Evolutionary conservation across 2,113 vertebrate species (phyloP).

Genomic region (Girardinichthys multiradiatus): DNA sequence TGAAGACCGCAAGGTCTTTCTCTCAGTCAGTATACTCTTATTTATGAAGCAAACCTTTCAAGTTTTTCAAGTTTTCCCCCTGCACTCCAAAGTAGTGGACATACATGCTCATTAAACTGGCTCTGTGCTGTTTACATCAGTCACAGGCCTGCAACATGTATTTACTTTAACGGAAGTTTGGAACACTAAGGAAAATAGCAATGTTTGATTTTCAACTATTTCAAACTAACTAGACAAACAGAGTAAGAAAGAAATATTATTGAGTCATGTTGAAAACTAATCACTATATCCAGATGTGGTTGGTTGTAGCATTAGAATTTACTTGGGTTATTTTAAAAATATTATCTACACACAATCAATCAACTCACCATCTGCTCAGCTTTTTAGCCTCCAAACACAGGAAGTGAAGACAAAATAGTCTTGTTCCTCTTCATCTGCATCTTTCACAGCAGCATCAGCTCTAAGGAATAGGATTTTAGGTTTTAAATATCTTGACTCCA

Average conservation of each 20-base stretch:
- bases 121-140: background rate
- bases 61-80: too few relatives aligned
- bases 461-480: background rate
- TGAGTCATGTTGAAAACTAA: too few relatives aligned
- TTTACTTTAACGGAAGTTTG: background rate
- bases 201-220: too few relatives aligned
- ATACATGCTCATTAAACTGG: too few relatives aligned
- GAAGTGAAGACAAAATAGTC: slow-evolving; percentile 21
- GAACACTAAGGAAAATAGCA: background rate
- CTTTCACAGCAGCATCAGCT: background rate
- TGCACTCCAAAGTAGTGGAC: too few relatives aligned
- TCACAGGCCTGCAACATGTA: background rate
- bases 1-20: too few relatives aligned
- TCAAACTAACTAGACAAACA: too few relatives aligned
- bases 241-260: too few relatives aligned
- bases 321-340: background rate
- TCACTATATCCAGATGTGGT: too few relatives aligned
- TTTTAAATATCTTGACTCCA: background rate
- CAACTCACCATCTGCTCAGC: slow-evolving; percentile 63
- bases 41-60: background rate
- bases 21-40: background rate
- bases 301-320: too few relatives aligned
- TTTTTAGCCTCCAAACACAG: slow-evolving; percentile 53
- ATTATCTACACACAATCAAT: background rate
- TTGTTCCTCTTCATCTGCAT: slow-evolving; percentile 42